Percentiles rank a stretch among this genome's conserved stretches.
phyloP scores from a whole-genome alignment of 30 jellyfish, hydroid and myxozoan species.

The Aurelia aurita complex sp. Pacific region DNA sequence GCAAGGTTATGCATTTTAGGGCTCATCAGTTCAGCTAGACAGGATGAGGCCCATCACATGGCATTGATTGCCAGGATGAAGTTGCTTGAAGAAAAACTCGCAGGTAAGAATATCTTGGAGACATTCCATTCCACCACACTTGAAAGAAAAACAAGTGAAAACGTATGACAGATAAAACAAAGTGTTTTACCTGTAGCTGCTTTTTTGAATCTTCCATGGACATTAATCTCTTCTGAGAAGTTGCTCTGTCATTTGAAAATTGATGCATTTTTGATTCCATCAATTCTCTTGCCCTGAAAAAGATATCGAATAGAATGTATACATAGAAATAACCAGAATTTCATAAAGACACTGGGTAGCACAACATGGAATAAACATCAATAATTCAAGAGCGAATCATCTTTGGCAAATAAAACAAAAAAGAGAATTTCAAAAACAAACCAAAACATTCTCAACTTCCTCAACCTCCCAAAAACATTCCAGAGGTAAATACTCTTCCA shows the following conservation, averaged over 20 bases:
- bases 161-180: no score
- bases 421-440: neutral
- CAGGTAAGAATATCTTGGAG: no score
- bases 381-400: no score
- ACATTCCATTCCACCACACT: no score
- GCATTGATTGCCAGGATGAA: no score
- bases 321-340: neutral
- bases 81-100: no score
- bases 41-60: no score
- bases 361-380: neutral
- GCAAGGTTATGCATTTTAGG: no score
- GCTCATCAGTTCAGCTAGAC: no score
- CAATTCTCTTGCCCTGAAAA: conserved; percentile 54
- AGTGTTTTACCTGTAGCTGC: conserved; percentile 27
- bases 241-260: conserved; percentile 24
- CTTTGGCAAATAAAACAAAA: neutral
- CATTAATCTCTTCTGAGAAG: conserved; percentile 38
- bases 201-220: conserved; percentile 64
- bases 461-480: no score
- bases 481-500: no score
- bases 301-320: neutral
- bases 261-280: conserved; percentile 55
- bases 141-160: no score
- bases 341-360: neutral
- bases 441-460: neutral